Conservation (phyloP, 2,113 vertebrate species). For the Coracopsis vasa region DNA sequence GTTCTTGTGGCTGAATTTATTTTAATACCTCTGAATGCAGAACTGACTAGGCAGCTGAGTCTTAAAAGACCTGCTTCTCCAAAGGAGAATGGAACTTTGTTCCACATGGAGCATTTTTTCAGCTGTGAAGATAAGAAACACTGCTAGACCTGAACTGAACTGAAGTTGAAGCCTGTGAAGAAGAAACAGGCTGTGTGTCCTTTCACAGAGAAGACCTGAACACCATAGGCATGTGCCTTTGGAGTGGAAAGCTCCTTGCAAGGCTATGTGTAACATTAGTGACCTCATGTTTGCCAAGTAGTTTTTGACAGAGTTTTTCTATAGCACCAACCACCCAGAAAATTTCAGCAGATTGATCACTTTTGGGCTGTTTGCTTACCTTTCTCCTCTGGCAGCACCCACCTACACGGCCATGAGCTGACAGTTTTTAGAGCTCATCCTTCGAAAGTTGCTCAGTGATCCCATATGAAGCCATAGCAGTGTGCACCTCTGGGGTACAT, state of each 20-base stretch:
- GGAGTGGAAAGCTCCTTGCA: background rate
- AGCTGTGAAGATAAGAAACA: background rate
- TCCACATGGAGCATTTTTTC: background rate
- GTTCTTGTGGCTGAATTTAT: background rate
- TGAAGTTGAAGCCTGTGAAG: background rate
- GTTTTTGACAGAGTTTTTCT: background rate
- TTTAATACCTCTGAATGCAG: background rate
- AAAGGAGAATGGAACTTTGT: background rate
- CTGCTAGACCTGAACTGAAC: background rate
- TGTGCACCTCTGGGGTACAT: background rate
- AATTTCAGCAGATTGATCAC: background rate
- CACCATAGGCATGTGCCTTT: background rate
- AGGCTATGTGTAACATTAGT: background rate
- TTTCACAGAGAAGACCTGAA: background rate
- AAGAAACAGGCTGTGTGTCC: background rate
- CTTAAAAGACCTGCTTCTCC: background rate
- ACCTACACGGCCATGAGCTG: background rate
- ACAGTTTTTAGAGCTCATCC: background rate
- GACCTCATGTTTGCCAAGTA: background rate
- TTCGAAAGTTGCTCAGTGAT: background rate
- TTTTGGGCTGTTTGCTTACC: background rate
- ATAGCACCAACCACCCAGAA: background rate
- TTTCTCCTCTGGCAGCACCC: background rate
- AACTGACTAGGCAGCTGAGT: background rate
- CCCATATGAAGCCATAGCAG: rapidly evolving